Base-by-base conservation (phyloP, 2,888 invertebrate species). In the Lasioglossum malachurum region DNA sequence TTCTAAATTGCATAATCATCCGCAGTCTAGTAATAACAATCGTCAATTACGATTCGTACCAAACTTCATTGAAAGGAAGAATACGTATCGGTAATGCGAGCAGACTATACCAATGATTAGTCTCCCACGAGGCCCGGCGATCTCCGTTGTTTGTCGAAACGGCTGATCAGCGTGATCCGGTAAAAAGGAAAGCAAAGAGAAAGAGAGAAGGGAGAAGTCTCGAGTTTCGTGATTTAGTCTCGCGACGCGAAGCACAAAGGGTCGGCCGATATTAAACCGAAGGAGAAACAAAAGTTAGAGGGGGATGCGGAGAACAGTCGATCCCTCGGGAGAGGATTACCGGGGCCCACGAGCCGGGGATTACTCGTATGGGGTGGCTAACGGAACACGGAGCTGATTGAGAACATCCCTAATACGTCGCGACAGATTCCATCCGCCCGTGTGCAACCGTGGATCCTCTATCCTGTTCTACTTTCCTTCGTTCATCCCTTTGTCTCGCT, bases 321-420 rank as follows among this genome's bases (percentile, higher is more conserved):
- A 91, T 91, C 93, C 92, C 93, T 89, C 89, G 94, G 93, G 94
- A 93, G 94, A 93, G 94, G 95, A 94, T 95, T 94, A 95, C 93
- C 91, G 90, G 92, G 92, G 89, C 91, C 91, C 92, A 89, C 89
- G 91, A 91, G 91, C 91, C 91, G 84, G 93, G 94, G 94, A 95
- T 95, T 95, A 95, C 93, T 92, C 92, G 94, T 90, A 92, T 93
- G 91, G 94, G 94, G 94, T 92, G 92, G 92, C 93, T 92, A 90
- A 92, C 92, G 91, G 93, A 94, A 94, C 92, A 93, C 89, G 91
- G 91, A 94, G 92, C 95, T 96, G 96, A 96, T 95, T 95, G 96
- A 96, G 96, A 95, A 96, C 96, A 95, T 96, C 95, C 95, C 96
- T 96, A 96, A 96, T 96, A 95, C 95, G 95, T 93, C 92, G 92